Conservation (phyloP, 2,888 invertebrate genomes). For the Bibio marci region DNA sequence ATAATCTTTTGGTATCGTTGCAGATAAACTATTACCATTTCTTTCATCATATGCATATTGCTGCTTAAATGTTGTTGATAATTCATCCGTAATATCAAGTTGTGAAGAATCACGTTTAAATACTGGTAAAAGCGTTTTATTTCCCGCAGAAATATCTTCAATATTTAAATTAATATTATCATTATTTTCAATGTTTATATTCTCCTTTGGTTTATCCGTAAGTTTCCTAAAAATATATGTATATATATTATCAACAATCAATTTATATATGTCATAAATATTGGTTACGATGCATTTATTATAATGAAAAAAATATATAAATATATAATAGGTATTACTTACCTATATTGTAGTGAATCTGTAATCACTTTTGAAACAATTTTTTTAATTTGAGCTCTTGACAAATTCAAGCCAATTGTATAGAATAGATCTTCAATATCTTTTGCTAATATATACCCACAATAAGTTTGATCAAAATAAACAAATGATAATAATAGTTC, state of each 20-base stretch:
- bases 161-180: slow-evolving; percentile 15
- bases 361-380: slow-evolving; percentile 65
- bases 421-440: slow-evolving; percentile 83
- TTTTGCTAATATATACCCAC: slow-evolving; percentile 74
- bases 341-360: slow-evolving; percentile 63
- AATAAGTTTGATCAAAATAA: slow-evolving; percentile 85
- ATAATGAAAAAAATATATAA: background rate
- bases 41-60: background rate
- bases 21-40: background rate
- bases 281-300: too few species aligned
- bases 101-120: slow-evolving; percentile 36
- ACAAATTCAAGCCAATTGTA: slow-evolving; percentile 71
- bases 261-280: too few species aligned
- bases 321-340: slow-evolving; percentile 12
- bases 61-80: too few species aligned
- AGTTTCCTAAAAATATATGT: slow-evolving; percentile 36
- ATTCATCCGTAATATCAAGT: too few species aligned
- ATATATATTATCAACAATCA: too few species aligned
- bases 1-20: slow-evolving; percentile 17
- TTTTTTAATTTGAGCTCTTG: slow-evolving; percentile 73
- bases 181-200: slow-evolving; percentile 4
- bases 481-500: slow-evolving; percentile 72
- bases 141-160: too few species aligned
- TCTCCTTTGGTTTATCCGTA: slow-evolving; percentile 39
- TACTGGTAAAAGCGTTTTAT: slow-evolving; percentile 46